These are phyloP conservation scores for Tetramorium alpestre DNA, from an alignment of 1,140 invertebrate genomes.

Conservation along the genomic window DNA sequence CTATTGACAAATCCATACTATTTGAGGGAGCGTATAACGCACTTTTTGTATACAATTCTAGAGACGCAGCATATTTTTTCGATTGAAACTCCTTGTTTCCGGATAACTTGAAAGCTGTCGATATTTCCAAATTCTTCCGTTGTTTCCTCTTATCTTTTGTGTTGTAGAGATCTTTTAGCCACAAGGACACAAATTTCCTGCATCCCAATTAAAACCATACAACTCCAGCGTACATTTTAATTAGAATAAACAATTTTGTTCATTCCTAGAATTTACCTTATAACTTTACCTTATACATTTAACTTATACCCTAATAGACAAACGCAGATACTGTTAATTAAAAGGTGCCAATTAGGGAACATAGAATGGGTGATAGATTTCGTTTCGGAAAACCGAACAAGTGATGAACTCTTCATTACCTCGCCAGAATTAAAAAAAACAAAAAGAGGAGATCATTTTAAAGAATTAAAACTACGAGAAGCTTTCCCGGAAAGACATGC, in stretches of 20 bases:
- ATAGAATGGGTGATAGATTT: neutral
- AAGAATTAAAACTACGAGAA: too few relatives aligned
- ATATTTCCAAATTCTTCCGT: slow-evolving; percentile 70
- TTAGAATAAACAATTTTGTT: slow-evolving; percentile 34
- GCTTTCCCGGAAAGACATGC: neutral
- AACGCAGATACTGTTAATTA: neutral
- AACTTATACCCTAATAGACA: too few relatives aligned
- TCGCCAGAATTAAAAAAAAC: neutral
- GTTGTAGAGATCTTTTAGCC: slow-evolving; percentile 73
- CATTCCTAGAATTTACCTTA: slow-evolving; percentile 3
- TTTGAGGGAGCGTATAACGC: slow-evolving; percentile 78
- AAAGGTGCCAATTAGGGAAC: neutral
- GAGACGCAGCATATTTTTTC: slow-evolving; percentile 78
- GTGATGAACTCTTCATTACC: neutral
- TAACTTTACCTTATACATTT: too few relatives aligned
- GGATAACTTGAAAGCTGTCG: slow-evolving; percentile 73
- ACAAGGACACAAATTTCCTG: slow-evolving; percentile 72
- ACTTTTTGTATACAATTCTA: slow-evolving; percentile 81
- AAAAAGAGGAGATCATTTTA: neutral
- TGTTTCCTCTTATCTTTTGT: slow-evolving; percentile 40
- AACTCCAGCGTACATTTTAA: neutral
- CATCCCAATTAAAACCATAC: neutral
- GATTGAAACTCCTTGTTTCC: slow-evolving; percentile 82
- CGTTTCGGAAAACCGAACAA: neutral
- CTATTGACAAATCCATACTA: slow-evolving; percentile 80